Conservation (phyloP, 2,797 vertebrate genomes). For the Sebastes matsubarae region DNA sequence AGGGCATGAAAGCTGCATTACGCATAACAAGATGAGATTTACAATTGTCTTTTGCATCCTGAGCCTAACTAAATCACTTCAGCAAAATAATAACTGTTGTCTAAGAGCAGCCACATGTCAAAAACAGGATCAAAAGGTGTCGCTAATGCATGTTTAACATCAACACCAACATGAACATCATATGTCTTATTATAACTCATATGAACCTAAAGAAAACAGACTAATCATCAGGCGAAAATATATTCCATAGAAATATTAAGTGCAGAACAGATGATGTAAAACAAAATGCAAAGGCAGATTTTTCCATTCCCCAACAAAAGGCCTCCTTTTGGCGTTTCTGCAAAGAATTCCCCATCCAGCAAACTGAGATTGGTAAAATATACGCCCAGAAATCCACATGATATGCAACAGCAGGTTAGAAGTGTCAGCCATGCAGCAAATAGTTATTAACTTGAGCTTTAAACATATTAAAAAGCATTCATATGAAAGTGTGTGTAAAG, state of each 20-base stretch:
- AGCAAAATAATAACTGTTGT: constrained; percentile 5
- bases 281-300: neutral
- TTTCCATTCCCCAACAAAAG: neutral
- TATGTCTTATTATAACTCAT: neutral
- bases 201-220: neutral
- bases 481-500: neutral
- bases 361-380: neutral
- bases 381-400: neutral
- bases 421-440: neutral
- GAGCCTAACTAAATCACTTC: constrained; percentile 4
- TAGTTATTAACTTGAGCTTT: neutral
- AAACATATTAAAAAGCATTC: neutral
- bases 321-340: neutral
- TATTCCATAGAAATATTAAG: neutral
- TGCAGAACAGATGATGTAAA: neutral
- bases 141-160: neutral
- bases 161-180: neutral
- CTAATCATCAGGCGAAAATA: neutral
- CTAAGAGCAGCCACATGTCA: neutral
- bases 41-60: neutral
- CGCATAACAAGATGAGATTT: constrained; percentile 11
- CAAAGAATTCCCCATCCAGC: neutral
- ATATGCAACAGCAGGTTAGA: neutral
- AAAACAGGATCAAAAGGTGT: neutral
- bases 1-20: constrained; percentile 27